Conservation (phyloP, 2,113 vertebrate genomes). For the Hemichromis elongatus region DNA sequence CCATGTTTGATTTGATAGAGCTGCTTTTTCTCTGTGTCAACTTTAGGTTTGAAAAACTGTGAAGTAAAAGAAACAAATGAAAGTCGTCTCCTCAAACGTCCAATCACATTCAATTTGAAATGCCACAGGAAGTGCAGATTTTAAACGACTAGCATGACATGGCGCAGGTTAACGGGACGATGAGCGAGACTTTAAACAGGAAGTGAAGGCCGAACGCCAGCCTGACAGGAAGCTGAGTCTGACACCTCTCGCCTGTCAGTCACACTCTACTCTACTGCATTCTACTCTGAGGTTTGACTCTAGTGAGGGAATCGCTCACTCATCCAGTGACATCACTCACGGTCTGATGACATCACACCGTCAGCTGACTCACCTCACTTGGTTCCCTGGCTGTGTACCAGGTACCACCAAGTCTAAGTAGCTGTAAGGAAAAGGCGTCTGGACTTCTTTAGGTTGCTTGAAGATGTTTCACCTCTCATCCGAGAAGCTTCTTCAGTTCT, state of each 20-base stretch:
- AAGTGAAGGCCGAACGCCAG: not conserved
- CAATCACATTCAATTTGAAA: not conserved
- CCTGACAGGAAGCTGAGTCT: accelerated
- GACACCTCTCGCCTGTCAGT: not conserved
- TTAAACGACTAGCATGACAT: not conserved
- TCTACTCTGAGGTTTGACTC: not conserved
- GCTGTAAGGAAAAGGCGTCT: too few species aligned
- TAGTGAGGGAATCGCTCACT: not conserved
- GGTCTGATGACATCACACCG: not conserved
- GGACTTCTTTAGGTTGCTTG: too few species aligned
- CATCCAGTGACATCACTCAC: not conserved
- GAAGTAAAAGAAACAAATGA: not conserved
- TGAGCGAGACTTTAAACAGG: not conserved
- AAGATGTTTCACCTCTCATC: too few species aligned
- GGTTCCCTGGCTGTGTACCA: not conserved
- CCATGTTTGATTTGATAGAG: not conserved
- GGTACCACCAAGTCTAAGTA: accelerated
- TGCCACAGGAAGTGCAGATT: not conserved
- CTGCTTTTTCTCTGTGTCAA: not conserved
- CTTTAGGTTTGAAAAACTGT: not conserved
- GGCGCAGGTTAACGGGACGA: not conserved
- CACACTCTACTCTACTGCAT: not conserved
- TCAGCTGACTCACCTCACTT: not conserved
- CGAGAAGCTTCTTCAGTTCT: too few species aligned
- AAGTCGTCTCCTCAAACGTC: not conserved